phyloP scores from a whole-genome alignment of 37 sponge, comb jelly and placozoan species.

The Chondrosia reniformis region DNA sequence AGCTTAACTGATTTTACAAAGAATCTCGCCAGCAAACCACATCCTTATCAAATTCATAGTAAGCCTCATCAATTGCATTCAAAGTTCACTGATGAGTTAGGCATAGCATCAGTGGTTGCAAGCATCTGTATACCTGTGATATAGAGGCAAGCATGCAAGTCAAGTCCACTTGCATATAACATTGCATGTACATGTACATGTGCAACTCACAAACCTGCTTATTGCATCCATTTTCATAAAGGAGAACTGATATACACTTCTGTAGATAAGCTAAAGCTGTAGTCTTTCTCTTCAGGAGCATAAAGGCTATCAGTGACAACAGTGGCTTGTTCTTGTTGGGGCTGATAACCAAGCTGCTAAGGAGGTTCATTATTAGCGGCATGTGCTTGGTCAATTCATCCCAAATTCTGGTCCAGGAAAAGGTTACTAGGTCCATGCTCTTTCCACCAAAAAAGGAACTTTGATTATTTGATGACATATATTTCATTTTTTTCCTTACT shows the following conservation, averaged over 20 bases:
- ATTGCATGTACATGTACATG: not conserved
- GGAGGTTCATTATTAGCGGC: slow-evolving; percentile 23
- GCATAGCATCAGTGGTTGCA: slow-evolving; percentile 10
- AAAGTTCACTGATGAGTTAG: slow-evolving; percentile 8
- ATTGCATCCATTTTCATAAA: slow-evolving; percentile 25
- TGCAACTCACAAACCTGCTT: slow-evolving; percentile 18
- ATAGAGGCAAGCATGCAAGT: not conserved
- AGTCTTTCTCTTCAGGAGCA: slow-evolving; percentile 21
- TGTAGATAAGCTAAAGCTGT: slow-evolving; percentile 27
- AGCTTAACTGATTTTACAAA: not conserved
- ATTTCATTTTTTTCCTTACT: slow-evolving; percentile 22
- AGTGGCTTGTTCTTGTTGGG: not conserved
- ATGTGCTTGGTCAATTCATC: slow-evolving; percentile 1
- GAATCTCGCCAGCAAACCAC: not conserved
- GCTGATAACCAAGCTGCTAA: not conserved
- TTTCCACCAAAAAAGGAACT: slow-evolving; percentile 25
- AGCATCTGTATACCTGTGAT: not conserved
- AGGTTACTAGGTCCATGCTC: slow-evolving; percentile 19
- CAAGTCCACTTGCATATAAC: not conserved
- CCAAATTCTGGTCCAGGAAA: slow-evolving; percentile 32
- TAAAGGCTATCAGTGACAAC: slow-evolving; percentile 19
- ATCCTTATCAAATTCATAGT: not conserved
- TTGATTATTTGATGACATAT: not conserved
- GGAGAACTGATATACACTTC: slow-evolving; percentile 29
- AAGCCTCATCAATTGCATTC: slow-evolving; percentile 5